phyloP scores from a whole-genome alignment of 2,797 vertebrate species.

The Telmatherina bonti region DNA sequence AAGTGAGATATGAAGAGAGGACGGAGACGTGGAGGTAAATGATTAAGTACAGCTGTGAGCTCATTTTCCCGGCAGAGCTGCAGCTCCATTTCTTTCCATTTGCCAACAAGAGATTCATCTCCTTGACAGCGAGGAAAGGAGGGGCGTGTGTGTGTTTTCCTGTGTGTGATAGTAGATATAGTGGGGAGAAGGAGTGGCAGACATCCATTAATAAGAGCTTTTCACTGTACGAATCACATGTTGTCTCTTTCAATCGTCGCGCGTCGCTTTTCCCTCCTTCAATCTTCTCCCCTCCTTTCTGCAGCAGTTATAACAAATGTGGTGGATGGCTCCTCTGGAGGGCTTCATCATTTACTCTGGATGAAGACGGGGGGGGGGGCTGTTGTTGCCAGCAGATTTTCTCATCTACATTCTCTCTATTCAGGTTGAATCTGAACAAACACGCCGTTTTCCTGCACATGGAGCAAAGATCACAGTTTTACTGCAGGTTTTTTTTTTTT shows the following conservation, averaged over 20 bases:
- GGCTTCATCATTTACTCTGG: constrained; percentile 39
- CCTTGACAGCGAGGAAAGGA: constrained; percentile 33
- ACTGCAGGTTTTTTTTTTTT: too few relatives aligned
- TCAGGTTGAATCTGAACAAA: too few relatives aligned
- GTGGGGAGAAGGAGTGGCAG: constrained; percentile 29
- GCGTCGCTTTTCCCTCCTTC: constrained; percentile 33
- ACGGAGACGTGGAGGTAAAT: constrained; percentile 36
- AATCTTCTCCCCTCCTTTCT: constrained; percentile 34
- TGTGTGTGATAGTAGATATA: background rate
- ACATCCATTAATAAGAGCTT: constrained; percentile 55
- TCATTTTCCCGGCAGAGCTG: constrained; percentile 58
- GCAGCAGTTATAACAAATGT: constrained; percentile 42
- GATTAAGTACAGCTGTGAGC: constrained; percentile 58
- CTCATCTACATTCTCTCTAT: background rate
- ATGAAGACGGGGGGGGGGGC: constrained; percentile 1
- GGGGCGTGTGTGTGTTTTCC: background rate
- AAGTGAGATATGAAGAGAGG: background rate
- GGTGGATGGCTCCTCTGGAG: constrained; percentile 11
- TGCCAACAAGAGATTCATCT: constrained; percentile 58
- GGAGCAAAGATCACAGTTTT: too few relatives aligned
- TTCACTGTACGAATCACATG: constrained; percentile 37
- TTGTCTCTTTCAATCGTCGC: constrained; percentile 40
- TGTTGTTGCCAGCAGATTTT: background rate
- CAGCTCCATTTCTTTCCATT: constrained; percentile 51
- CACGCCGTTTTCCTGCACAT: too few relatives aligned